A percentile compares a stretch with the other conserved stretches of the same genome.
phyloP scores from a whole-genome alignment of 1,140 invertebrate genomes.

The Drosophila chauvacae region DNA sequence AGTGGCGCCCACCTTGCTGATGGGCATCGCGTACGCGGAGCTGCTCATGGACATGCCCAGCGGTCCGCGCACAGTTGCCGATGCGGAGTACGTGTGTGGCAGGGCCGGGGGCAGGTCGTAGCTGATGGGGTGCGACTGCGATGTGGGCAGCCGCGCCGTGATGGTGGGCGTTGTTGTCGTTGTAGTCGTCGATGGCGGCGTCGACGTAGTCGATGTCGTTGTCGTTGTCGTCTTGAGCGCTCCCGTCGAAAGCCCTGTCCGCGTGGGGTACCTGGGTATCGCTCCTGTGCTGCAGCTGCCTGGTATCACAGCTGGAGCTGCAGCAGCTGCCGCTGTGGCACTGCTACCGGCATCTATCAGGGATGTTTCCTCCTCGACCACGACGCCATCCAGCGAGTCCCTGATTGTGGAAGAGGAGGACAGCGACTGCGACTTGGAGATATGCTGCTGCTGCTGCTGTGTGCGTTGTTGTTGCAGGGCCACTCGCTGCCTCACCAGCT shows the following conservation, averaged over 20 bases:
- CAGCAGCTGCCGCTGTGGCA: constrained; percentile 2
- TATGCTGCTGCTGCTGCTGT: constrained; percentile 41
- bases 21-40: constrained; percentile 56
- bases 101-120: constrained; percentile 73
- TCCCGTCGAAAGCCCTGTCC: constrained; percentile 61
- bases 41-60: constrained; percentile 75
- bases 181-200: constrained; percentile 26
- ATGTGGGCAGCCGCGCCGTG: constrained; percentile 65
- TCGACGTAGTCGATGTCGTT: not conserved
- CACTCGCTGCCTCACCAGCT: constrained; percentile 73
- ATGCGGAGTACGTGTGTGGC: constrained; percentile 72
- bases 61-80: constrained; percentile 69
- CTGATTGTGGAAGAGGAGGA: constrained; percentile 72
- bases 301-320: constrained; percentile 34
- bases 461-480: constrained; percentile 68
- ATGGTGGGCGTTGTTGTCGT: constrained; percentile 48
- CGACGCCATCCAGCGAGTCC: constrained; percentile 64
- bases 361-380: constrained; percentile 58
- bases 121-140: constrained; percentile 70
- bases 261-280: constrained; percentile 59
- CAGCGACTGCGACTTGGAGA: constrained; percentile 62
- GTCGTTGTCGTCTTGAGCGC: constrained; percentile 62
- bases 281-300: constrained; percentile 71
- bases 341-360: constrained; percentile 57
- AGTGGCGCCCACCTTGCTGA: constrained; percentile 23